Evolutionary conservation across 2,113 vertebrate species (phyloP).

Genomic region (Ursus arctos): DNA sequence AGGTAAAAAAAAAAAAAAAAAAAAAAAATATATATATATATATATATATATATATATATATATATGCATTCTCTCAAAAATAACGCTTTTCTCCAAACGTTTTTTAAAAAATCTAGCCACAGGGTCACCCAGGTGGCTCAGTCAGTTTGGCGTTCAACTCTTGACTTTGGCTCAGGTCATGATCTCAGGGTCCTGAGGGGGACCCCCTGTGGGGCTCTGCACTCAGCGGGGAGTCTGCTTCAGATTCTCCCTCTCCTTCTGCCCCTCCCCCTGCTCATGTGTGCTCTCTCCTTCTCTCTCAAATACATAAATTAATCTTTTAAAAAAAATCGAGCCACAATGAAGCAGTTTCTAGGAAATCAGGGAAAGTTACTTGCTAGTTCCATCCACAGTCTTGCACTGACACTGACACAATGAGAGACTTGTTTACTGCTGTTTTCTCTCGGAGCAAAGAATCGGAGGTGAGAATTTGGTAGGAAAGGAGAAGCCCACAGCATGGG

Average conservation of each 20-base stretch:
- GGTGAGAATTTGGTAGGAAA: neutral
- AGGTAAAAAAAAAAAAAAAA: slow-evolving; percentile 46
- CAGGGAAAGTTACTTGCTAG: neutral
- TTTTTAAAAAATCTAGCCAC: neutral
- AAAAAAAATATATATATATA: too few relatives aligned
- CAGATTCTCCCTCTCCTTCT: neutral
- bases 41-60: too few relatives aligned
- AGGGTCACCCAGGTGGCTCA: neutral
- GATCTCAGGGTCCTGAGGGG: neutral
- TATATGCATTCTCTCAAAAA: slow-evolving; percentile 14
- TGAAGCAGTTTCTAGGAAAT: neutral
- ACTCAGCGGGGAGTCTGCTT: neutral
- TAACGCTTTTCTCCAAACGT: slow-evolving; percentile 43
- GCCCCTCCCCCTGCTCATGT: neutral
- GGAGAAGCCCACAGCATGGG: neutral
- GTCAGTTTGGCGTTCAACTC: neutral
- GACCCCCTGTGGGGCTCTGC: neutral
- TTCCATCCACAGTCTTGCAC: neutral
- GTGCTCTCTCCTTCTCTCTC: neutral
- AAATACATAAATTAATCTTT: neutral
- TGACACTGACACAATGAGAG: neutral
- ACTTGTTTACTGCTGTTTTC: neutral
- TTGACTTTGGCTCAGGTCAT: neutral
- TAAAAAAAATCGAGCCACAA: neutral
- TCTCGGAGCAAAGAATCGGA: neutral